These are phyloP conservation scores for Drosophila asahinai DNA, from an alignment of 1,140 invertebrate genomes.

Conservation along the genomic window DNA sequence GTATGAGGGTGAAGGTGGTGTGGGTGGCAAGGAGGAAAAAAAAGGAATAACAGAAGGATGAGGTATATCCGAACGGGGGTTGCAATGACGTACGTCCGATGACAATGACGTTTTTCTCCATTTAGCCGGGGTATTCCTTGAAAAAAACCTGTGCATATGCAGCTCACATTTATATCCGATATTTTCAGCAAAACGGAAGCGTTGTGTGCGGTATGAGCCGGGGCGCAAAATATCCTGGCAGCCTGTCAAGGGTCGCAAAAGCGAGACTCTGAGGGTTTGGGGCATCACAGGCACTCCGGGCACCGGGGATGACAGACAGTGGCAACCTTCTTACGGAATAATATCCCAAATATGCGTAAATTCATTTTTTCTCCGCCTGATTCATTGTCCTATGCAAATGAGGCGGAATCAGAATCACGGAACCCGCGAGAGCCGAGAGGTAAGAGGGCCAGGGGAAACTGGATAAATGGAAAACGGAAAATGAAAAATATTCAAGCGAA, in stretches of 20 bases:
- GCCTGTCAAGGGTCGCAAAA: constrained; percentile 43
- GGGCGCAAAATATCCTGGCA: constrained; percentile 51
- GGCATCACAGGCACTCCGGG: constrained; percentile 7
- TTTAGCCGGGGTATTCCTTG: constrained; percentile 30
- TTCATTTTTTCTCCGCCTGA: constrained; percentile 57
- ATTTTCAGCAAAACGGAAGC: constrained; percentile 21
- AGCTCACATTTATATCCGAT: constrained; percentile 53
- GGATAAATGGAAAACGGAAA: constrained; percentile 34
- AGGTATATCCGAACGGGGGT: constrained; percentile 40
- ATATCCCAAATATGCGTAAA: constrained; percentile 82
- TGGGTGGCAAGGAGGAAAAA: constrained; percentile 3
- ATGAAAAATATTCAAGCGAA: constrained; percentile 46
- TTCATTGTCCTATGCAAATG: constrained; percentile 66
- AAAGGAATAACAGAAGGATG: neutral
- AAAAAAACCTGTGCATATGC: constrained; percentile 66
- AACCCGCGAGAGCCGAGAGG: neutral
- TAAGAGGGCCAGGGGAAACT: constrained; percentile 4
- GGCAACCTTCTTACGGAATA: constrained; percentile 61
- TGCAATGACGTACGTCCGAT: constrained; percentile 73
- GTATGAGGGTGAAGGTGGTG: constrained; percentile 2
- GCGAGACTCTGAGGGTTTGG: constrained; percentile 15
- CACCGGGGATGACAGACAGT: constrained; percentile 28
- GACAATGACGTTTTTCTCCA: constrained; percentile 65
- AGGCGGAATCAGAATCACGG: constrained; percentile 40
- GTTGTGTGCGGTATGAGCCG: constrained; percentile 3